Evolutionary conservation across 2,113 vertebrate genomes (phyloP).

Genomic region (Xyliphius kryptos): DNA sequence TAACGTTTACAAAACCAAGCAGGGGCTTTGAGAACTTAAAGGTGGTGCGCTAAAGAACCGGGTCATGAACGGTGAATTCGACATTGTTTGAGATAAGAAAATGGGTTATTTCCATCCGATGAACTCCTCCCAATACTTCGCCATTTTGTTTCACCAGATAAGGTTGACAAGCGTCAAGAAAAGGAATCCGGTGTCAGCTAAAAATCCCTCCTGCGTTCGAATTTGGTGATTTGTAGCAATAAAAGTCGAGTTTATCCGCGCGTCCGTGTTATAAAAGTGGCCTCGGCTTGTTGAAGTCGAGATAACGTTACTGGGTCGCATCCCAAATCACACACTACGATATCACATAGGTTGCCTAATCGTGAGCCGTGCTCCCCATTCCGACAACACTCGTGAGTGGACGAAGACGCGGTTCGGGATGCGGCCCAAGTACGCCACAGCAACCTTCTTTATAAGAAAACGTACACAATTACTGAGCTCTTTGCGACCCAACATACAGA

Average conservation of each 20-base stretch:
- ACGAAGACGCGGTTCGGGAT: not conserved
- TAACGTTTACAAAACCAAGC: not conserved
- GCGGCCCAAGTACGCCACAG: not conserved
- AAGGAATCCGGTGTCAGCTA: not conserved
- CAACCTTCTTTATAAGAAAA: too few species aligned
- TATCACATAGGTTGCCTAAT: not conserved
- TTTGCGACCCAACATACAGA: too few species aligned
- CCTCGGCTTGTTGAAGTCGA: not conserved
- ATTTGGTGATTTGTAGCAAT: not conserved
- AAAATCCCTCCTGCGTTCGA: not conserved
- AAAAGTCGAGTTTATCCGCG: not conserved
- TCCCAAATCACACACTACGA: not conserved
- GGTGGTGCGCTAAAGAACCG: not conserved
- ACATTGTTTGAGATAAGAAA: not conserved
- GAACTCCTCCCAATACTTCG: constrained; percentile 63
- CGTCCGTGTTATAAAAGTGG: not conserved
- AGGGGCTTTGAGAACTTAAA: not conserved
- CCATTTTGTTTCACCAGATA: constrained; percentile 62
- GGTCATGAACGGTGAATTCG: not conserved
- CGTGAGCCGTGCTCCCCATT: not conserved
- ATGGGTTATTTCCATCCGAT: constrained; percentile 46
- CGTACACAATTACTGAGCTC: not conserved
- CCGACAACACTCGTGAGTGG: not conserved
- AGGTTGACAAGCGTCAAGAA: constrained; percentile 5
- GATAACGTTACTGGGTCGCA: not conserved